Evolutionary conservation across 2,113 vertebrate genomes (phyloP).

Genomic region (Megaceryle maxima): DNA sequence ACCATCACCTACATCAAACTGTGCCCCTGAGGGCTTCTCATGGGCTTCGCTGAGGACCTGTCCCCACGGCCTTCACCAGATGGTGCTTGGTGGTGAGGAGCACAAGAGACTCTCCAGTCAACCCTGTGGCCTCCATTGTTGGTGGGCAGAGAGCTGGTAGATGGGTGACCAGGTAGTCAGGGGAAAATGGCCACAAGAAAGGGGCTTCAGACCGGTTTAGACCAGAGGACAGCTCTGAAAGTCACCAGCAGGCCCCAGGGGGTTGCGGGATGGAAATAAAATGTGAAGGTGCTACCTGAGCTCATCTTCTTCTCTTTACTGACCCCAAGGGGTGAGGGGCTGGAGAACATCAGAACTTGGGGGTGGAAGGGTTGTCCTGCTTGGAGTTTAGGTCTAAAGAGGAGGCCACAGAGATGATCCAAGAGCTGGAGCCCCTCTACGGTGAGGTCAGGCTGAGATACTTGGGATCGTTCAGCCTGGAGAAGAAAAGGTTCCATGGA

Average conservation of each 20-base stretch:
- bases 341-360: accelerated
- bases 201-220: background rate
- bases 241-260: background rate
- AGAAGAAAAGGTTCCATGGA: too few relatives aligned
- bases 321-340: accelerated
- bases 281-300: background rate
- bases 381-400: too few relatives aligned
- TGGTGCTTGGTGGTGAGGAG: too few relatives aligned
- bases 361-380: background rate
- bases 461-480: too few relatives aligned
- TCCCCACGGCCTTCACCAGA: accelerated
- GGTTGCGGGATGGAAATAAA: background rate
- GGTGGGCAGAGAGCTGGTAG: background rate
- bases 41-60: background rate
- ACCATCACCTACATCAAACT: slow-evolving; percentile 60
- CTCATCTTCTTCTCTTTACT: background rate
- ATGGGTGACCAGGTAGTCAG: too few relatives aligned
- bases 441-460: too few relatives aligned
- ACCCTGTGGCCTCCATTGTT: accelerated
- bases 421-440: too few relatives aligned
- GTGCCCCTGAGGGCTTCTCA: slow-evolving; percentile 9
- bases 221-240: background rate
- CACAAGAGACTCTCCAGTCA: background rate
- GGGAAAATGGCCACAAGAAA: too few relatives aligned
- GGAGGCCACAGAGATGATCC: too few relatives aligned